Conservation (phyloP, 1,140 invertebrate genomes). For the Bacillus rossius region DNA sequence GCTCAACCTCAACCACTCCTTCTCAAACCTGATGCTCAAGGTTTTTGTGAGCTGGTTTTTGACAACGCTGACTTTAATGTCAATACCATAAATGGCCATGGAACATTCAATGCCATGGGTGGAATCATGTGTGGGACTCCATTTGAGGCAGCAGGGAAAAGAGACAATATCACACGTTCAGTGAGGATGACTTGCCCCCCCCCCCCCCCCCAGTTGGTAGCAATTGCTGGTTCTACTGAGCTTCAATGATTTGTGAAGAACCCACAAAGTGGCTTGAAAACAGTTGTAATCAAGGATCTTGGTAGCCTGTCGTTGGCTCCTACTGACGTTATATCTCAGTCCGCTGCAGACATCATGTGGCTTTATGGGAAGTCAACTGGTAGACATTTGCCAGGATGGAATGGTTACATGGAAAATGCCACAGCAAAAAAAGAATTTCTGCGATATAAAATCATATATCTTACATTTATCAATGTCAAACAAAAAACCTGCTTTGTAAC, state of each 20-base stretch:
- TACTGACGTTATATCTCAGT: neutral
- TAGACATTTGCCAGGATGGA: conserved; percentile 21
- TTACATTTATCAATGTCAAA: neutral
- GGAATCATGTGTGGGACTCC: conserved; percentile 23
- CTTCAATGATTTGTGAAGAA: neutral
- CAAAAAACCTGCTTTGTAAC: conserved; percentile 23
- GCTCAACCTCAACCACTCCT: neutral
- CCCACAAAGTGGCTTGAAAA: neutral
- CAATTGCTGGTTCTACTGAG: neutral
- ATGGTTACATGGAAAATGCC: conserved; percentile 22
- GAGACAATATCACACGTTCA: neutral
- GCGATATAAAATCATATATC: conserved; percentile 7
- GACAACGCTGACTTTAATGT: conserved; percentile 31
- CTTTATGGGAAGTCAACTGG: neutral
- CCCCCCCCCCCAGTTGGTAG: neutral
- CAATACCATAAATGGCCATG: conserved; percentile 25
- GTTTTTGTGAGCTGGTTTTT: conserved; percentile 25
- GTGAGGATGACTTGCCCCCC: neutral
- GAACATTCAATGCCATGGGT: conserved; percentile 33
- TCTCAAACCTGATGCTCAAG: neutral
- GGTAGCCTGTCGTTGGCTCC: neutral
- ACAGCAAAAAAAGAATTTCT: conserved; percentile 10
- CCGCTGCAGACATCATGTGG: neutral
- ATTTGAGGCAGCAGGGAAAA: neutral
- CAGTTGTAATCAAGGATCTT: neutral